A percentile compares a stretch with the other conserved stretches of the same genome.
Conservation (phyloP, 1,140 invertebrate genomes). For the Argopecten irradians region DNA sequence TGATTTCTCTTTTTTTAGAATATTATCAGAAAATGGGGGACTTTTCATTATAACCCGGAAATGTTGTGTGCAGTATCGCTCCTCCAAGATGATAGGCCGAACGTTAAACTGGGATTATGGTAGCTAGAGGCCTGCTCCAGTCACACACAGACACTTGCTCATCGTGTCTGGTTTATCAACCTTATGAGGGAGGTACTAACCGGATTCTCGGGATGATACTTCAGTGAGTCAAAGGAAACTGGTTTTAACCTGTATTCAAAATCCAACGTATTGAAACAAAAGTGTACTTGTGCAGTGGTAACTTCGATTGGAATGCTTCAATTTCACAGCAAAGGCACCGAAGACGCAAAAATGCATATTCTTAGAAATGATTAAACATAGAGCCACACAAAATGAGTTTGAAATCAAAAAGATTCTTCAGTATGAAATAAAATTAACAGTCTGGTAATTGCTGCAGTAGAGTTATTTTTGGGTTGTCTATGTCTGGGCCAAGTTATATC, state of each 20-base stretch:
- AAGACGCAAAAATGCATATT: too few species aligned
- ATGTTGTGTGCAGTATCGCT: neutral
- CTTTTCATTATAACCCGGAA: neutral
- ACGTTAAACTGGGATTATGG: neutral
- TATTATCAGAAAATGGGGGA: neutral
- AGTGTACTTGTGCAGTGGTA: neutral
- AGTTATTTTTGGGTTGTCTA: neutral
- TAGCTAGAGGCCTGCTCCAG: neutral
- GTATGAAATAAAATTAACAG: neutral
- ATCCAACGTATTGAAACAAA: neutral
- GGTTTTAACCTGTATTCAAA: neutral
- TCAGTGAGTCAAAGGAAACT: neutral
- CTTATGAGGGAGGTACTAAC: neutral
- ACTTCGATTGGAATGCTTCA: neutral
- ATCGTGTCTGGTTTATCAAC: neutral
- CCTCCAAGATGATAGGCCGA: neutral
- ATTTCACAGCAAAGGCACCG: too few species aligned
- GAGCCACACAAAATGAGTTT: neutral
- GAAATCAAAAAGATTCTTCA: neutral
- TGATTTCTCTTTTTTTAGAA: neutral
- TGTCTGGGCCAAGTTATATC: slow-evolving; percentile 8
- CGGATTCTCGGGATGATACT: neutral
- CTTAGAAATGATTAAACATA: neutral
- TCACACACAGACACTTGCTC: neutral
- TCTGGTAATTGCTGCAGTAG: neutral